Evolutionary conservation across 2,888 invertebrate species (phyloP).

Genomic region (Athripsodes cinereus): DNA sequence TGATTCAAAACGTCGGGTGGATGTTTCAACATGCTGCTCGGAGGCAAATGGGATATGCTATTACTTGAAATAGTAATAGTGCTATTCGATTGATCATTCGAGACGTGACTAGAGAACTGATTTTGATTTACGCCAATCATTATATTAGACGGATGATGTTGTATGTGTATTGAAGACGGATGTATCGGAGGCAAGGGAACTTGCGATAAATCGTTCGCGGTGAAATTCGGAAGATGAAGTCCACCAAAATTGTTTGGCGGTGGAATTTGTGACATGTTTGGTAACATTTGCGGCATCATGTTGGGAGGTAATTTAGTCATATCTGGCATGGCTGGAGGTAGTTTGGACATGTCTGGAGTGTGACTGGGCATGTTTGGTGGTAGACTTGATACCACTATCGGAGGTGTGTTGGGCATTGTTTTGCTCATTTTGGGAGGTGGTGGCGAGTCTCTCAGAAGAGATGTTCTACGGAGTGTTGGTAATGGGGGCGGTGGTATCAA

Average conservation of each 20-base stretch:
- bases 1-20: slow-evolving; percentile 12
- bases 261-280: background rate
- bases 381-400: slow-evolving; percentile 4
- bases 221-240: background rate
- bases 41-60: slow-evolving; percentile 1
- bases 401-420: slow-evolving; percentile 6
- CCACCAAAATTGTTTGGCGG: background rate
- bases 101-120: background rate
- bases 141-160: background rate
- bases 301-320: slow-evolving; percentile 5
- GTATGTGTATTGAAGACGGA: background rate
- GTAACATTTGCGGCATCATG: background rate
- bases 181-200: background rate
- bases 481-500: slow-evolving; percentile 13
- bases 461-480: slow-evolving; percentile 3
- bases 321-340: slow-evolving; percentile 7
- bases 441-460: background rate
- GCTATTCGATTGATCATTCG: background rate
- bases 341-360: slow-evolving; percentile 4
- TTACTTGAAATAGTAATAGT: background rate
- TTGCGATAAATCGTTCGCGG: background rate
- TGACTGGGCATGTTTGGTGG: slow-evolving; percentile 11
- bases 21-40: slow-evolving; percentile 8
- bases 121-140: background rate
- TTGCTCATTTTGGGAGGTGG: background rate